These are phyloP conservation scores for Hemiprocne comata DNA, from an alignment of 2,113 vertebrate genomes.

Conservation along the genomic window DNA sequence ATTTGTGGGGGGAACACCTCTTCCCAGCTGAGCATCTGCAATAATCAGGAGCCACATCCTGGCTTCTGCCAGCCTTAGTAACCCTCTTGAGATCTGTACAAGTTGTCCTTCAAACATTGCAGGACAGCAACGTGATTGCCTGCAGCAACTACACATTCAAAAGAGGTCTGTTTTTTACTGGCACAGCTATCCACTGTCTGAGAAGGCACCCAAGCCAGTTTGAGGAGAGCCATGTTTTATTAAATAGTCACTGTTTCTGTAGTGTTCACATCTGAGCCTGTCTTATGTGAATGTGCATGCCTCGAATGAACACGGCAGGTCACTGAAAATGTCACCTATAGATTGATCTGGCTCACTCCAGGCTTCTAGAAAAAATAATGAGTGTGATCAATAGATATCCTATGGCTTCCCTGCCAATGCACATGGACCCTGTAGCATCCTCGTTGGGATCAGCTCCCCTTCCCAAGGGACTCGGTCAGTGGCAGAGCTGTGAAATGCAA, in stretches of 20 bases:
- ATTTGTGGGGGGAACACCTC: background rate
- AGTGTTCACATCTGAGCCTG: background rate
- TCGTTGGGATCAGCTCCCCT: background rate
- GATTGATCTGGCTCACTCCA: background rate
- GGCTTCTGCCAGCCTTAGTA: background rate
- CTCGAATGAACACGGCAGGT: background rate
- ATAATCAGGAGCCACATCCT: background rate
- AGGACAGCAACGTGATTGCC: background rate
- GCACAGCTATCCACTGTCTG: background rate
- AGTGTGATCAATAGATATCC: background rate
- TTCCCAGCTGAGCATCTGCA: background rate
- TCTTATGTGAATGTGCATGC: background rate
- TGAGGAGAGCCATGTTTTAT: background rate
- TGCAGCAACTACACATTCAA: background rate
- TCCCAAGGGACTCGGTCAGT: background rate
- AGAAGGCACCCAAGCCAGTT: background rate
- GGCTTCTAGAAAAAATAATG: background rate
- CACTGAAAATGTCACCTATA: slow-evolving; percentile 24
- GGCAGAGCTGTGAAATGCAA: background rate
- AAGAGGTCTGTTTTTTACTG: background rate
- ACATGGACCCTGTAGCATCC: background rate
- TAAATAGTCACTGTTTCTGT: background rate
- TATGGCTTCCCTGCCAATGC: background rate
- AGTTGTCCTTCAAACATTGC: background rate
- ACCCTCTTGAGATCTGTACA: background rate